Conservation (phyloP, 2,113 vertebrate species). For the Bungarus multicinctus region DNA sequence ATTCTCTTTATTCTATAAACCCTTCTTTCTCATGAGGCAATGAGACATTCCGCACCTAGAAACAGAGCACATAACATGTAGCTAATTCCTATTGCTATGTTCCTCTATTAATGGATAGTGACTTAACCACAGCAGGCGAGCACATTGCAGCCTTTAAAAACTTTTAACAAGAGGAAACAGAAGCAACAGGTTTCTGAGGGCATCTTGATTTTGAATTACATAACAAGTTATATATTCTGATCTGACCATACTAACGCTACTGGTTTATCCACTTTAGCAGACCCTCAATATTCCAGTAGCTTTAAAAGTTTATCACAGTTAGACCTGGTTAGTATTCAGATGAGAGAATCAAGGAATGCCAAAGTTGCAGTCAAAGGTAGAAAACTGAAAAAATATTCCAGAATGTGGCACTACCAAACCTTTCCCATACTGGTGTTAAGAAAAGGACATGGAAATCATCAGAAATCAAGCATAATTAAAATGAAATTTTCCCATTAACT, state of each 20-base stretch:
- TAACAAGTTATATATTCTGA: not conserved
- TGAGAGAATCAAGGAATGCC: not conserved
- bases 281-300: not conserved
- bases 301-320: not conserved
- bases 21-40: not conserved
- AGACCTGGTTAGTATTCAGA: not conserved
- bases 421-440: not conserved
- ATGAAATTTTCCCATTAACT: not conserved
- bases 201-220: not conserved
- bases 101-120: not conserved
- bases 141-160: not conserved
- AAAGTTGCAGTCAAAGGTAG: not conserved
- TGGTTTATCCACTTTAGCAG: not conserved
- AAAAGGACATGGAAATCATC: not conserved
- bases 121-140: not conserved
- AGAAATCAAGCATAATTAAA: not conserved
- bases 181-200: not conserved
- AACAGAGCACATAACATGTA: not conserved
- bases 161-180: not conserved
- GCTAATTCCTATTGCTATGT: not conserved
- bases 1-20: not conserved
- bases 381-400: not conserved
- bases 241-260: not conserved
- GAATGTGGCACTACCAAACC: not conserved
- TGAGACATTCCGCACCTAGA: not conserved